Evolutionary conservation across 2,888 invertebrate species (phyloP).

Genomic region (Macropis europaea): DNA sequence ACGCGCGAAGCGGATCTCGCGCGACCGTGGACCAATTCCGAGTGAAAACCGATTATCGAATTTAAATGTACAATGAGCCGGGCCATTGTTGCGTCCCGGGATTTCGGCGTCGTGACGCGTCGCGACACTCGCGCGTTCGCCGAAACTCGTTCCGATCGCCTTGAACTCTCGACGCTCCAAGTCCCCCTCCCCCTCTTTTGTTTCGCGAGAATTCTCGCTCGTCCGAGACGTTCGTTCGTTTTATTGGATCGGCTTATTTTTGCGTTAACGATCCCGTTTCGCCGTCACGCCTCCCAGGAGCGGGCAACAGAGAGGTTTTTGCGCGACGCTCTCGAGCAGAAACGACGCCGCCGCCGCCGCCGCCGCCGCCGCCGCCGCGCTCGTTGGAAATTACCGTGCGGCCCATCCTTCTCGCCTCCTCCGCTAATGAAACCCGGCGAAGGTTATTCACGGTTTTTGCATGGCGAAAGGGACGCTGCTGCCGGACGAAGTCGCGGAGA

Average conservation of each 20-base stretch:
- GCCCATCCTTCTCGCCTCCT: constrained; percentile 55
- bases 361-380: no score
- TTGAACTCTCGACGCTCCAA: neutral
- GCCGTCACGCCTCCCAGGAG: constrained; percentile 51
- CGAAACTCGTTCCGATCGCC: neutral
- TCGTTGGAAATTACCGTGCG: constrained; percentile 62
- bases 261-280: constrained; percentile 60
- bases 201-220: neutral
- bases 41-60: constrained; percentile 31
- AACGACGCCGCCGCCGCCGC: constrained; percentile 20
- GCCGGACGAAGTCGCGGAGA: constrained; percentile 28
- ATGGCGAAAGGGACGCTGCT: constrained; percentile 8
- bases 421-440: constrained; percentile 62
- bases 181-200: neutral
- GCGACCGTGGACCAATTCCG: constrained; percentile 15
- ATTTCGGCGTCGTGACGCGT: constrained; percentile 4
- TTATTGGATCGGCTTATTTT: constrained; percentile 52
- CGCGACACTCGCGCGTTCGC: neutral
- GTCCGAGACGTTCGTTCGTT: constrained; percentile 10
- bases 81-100: constrained; percentile 11
- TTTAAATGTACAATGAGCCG: constrained; percentile 29
- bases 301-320: constrained; percentile 42
- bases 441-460: constrained; percentile 67
- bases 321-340: constrained; percentile 32
- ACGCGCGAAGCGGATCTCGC: constrained; percentile 23